Conservation (phyloP, 2,113 vertebrate genomes). For the Crocuta crocuta region DNA sequence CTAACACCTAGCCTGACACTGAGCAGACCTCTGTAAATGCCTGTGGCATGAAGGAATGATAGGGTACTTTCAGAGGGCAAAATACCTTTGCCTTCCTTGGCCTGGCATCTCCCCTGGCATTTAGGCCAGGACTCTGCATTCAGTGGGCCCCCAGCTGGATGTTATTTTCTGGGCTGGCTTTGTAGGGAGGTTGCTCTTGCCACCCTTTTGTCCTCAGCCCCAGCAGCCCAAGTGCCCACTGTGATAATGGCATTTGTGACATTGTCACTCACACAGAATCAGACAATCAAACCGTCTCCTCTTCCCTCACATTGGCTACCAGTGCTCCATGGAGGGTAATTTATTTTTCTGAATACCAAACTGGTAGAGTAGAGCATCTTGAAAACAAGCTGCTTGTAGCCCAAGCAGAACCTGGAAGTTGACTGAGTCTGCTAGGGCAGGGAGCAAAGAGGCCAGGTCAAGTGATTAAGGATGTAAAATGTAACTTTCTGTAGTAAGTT, state of each 20-base stretch:
- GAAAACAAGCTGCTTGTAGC: background rate
- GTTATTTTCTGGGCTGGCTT: background rate
- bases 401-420: background rate
- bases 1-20: background rate
- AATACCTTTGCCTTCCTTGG: background rate
- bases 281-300: background rate
- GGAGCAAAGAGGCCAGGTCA: background rate
- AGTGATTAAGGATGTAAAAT: background rate
- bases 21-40: background rate
- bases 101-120: background rate
- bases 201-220: background rate
- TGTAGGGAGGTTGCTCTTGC: background rate
- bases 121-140: background rate
- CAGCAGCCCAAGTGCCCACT: background rate
- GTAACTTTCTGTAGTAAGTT: background rate
- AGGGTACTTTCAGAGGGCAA: background rate
- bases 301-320: background rate
- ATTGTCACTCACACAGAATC: background rate
- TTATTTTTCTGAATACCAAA: background rate
- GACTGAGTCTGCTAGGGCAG: background rate
- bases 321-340: background rate
- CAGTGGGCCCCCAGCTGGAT: background rate
- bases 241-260: background rate
- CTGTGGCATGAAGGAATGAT: background rate
- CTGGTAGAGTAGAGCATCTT: background rate